Conservation (phyloP, 2,888 invertebrate species). For the Ceratothoa steindachneri region DNA sequence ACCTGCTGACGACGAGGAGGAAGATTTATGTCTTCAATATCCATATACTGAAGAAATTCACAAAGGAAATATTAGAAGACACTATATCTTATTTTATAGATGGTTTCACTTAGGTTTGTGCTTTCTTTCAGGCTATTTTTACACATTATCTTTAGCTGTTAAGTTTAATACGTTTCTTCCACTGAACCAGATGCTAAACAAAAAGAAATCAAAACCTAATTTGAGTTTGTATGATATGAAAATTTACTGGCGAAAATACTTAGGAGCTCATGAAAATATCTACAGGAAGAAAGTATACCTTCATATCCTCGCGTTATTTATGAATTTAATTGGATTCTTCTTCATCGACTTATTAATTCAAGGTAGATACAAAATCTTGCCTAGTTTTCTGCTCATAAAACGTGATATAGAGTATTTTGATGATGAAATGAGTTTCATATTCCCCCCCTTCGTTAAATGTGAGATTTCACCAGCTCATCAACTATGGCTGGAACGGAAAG, state of each 20-base stretch:
- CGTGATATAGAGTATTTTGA: slow-evolving; percentile 3
- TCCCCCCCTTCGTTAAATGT: slow-evolving; percentile 1
- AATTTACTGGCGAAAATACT: neutral
- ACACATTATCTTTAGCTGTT: neutral
- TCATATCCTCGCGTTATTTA: neutral
- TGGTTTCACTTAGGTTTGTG: neutral
- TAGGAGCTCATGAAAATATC: neutral
- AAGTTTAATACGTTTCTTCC: neutral
- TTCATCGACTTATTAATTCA: neutral
- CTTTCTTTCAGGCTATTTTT: neutral
- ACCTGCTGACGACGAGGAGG: neutral
- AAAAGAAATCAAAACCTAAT: neutral
- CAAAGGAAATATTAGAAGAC: neutral
- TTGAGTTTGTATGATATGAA: neutral
- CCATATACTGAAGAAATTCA: neutral
- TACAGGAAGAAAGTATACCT: neutral
- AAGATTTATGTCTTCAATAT: neutral
- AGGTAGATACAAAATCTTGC: neutral
- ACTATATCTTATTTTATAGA: neutral
- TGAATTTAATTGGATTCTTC: neutral
- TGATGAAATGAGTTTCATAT: slow-evolving; percentile 10
- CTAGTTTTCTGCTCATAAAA: neutral
- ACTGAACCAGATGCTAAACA: neutral
- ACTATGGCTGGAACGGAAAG: neutral
- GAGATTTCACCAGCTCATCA: neutral